phyloP scores from a whole-genome alignment of 2,113 vertebrate genomes.

The Romanogobio albipinnatus region DNA sequence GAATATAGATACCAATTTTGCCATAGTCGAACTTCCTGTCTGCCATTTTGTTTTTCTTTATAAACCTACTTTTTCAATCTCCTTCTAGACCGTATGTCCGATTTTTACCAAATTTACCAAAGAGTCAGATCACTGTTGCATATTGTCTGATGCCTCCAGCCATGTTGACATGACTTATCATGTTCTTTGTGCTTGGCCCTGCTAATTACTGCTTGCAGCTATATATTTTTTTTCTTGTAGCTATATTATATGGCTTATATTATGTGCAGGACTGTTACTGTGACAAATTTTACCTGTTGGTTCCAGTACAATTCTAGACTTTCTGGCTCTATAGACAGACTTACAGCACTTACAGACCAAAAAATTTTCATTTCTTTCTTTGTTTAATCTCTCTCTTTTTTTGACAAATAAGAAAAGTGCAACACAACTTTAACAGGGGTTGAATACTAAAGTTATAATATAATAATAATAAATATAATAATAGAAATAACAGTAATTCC shows the following conservation, averaged over 20 bases:
- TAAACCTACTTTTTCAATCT: too few relatives aligned
- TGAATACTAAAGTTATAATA: neutral
- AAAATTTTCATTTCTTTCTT: neutral
- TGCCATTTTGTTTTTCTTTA: too few relatives aligned
- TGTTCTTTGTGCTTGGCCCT: too few relatives aligned
- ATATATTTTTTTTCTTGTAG: neutral
- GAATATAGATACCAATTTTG: too few relatives aligned
- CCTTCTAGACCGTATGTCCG: too few relatives aligned
- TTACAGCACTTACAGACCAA: neutral
- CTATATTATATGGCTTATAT: neutral
- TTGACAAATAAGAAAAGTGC: slow-evolving; percentile 27
- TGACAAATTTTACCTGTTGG: neutral
- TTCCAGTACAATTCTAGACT: neutral
- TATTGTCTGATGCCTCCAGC: too few relatives aligned
- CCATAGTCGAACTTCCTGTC: too few relatives aligned
- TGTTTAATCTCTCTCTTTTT: slow-evolving; percentile 10
- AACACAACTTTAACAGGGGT: slow-evolving; percentile 35
- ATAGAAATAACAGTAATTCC: slow-evolving; percentile 36
- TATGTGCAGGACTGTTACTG: neutral
- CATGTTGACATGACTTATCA: too few relatives aligned
- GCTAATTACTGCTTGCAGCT: too few relatives aligned
- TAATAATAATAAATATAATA: slow-evolving; percentile 32
- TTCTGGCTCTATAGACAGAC: neutral
- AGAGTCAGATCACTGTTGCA: too few relatives aligned
- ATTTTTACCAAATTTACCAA: too few relatives aligned